A percentile compares a stretch with the other conserved stretches of the same genome.
These are phyloP conservation scores for Pipistrellus pygmaeus DNA, from an alignment of 2,797 vertebrate genomes.

Conservation along the genomic window DNA sequence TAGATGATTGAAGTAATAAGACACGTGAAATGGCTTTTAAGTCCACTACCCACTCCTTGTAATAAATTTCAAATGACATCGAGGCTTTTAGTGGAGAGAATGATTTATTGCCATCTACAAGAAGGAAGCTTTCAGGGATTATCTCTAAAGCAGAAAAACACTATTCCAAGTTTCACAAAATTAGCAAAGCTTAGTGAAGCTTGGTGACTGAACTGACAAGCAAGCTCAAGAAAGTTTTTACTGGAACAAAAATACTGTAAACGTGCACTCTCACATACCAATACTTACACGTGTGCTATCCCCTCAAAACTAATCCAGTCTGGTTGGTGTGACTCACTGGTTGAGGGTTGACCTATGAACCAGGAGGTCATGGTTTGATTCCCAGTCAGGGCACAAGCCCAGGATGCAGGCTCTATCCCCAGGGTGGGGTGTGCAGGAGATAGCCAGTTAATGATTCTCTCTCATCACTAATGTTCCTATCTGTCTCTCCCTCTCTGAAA, in stretches of 20 bases:
- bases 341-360: too few relatives aligned
- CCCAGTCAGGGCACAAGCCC: too few relatives aligned
- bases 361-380: too few relatives aligned
- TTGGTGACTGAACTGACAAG: constrained; percentile 82
- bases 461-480: too few relatives aligned
- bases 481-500: too few relatives aligned
- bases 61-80: constrained; percentile 91
- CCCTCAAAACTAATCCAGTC: constrained; percentile 47
- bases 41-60: constrained; percentile 87
- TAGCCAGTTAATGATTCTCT: too few relatives aligned
- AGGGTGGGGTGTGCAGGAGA: too few relatives aligned
- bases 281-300: constrained; percentile 9
- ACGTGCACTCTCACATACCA: constrained; percentile 46
- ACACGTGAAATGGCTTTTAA: constrained; percentile 91
- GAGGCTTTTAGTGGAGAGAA: constrained; percentile 88
- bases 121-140: constrained; percentile 89
- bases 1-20: constrained; percentile 90
- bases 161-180: constrained; percentile 89
- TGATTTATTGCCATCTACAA: constrained; percentile 90
- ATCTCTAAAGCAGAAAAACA: constrained; percentile 90
- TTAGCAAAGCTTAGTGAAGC: constrained; percentile 86
- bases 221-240: constrained; percentile 75
- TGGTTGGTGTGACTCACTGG: too few relatives aligned
- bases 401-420: too few relatives aligned
- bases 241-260: constrained; percentile 76